Base-by-base conservation (phyloP, 2,888 invertebrate species). In the Xanthorhoe designata region DNA sequence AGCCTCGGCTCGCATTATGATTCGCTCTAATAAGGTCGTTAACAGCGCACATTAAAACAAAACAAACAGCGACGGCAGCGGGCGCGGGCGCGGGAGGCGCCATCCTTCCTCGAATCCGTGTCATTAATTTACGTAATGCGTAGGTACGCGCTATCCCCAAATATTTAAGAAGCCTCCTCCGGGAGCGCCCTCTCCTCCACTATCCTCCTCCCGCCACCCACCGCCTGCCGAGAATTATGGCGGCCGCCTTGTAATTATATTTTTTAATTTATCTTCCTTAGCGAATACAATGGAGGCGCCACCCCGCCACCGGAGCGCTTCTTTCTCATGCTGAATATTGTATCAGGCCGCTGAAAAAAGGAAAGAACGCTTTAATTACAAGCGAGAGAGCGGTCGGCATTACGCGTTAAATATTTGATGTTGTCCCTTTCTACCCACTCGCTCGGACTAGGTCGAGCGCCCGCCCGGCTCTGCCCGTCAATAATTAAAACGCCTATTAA, bases 201-300 rank as follows among this genome's bases (percentile, higher is more conserved):
- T 92, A 91, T 88, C 85, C 84, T 84, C 83, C 78, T 80, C 83
- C 83, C 78, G 80, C 82, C 84, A 78, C 86, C 86, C 83, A 78
- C 86, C 92, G 87, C 92, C 91, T 83, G 91, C 87, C 89, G 92
- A 94, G 94, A 94, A 93, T 94, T 94, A 94, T 94, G 94, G 94
- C 94, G 94, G 94, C 93, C 94, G 94, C 94, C 94, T 94, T 94
- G 94, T 95, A 95, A 95, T 95, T 95, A 95, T 94, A 95, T 95
- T 95, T 95, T 95, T 95, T 95, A 95, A 95, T 95, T 95, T 95
- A 95, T 95, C 95, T 95, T 95, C 94, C 94, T 95, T 95, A 94
- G 94, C 94, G 94, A 92, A 91, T 92, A 94, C 94, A 94, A 94
- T 94, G 92, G 92, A 92, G 93, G 93, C 92, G 92, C 93, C 93